phyloP scores from a whole-genome alignment of 2,113 vertebrate genomes.

The Eulemur macaco region DNA sequence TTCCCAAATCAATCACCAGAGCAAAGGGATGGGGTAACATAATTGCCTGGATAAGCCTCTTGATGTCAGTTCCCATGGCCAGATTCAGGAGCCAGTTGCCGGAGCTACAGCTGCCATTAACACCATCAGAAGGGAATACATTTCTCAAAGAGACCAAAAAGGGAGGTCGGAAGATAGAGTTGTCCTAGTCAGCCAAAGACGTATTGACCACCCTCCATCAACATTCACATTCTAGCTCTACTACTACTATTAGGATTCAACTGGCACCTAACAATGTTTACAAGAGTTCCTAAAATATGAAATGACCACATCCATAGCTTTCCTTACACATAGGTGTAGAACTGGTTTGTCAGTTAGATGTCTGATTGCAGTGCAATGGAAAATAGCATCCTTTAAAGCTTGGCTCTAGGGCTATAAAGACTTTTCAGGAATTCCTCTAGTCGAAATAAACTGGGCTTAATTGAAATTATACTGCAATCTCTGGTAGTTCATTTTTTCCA shows the following conservation, averaged over 20 bases:
- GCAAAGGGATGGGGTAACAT: not conserved
- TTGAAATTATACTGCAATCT: constrained; percentile 9
- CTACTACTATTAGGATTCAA: not conserved
- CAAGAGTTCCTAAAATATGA: not conserved
- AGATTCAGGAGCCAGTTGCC: not conserved
- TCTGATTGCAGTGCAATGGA: not conserved
- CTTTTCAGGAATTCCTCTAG: not conserved
- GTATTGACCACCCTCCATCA: not conserved
- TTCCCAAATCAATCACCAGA: not conserved
- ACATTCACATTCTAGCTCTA: not conserved
- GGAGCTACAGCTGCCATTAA: not conserved
- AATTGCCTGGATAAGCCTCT: not conserved
- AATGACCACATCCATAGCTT: not conserved
- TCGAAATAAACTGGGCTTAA: not conserved
- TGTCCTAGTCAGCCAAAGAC: not conserved
- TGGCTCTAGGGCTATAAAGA: not conserved
- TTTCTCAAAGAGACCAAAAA: not conserved
- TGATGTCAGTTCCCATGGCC: not conserved
- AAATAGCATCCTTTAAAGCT: not conserved
- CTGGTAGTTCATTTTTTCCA: not conserved
- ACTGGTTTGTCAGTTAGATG: not conserved
- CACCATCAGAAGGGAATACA: not conserved
- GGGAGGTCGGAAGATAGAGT: fast-evolving
- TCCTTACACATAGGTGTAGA: not conserved
- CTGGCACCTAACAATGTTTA: not conserved